Base-by-base conservation (phyloP, 64 coral and sea anemone genomes). In the Actinia equina region DNA sequence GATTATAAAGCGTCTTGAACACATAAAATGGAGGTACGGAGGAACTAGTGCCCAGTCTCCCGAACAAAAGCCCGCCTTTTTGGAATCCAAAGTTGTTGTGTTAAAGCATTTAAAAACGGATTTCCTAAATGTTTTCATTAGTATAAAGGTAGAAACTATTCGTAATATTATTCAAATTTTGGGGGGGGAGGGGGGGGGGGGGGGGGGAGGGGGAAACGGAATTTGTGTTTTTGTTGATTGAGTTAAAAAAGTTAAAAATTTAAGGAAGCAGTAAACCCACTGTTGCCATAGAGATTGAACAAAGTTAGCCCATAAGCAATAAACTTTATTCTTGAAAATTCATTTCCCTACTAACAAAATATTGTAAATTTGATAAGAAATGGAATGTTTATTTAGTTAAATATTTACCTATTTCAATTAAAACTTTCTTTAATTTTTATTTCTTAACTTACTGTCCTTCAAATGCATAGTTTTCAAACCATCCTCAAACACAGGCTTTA, bases 391-490 rank as follows among this genome's bases (percentile, higher is more conserved):
- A 60, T 18, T 60, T 60, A 60, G 59, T 37, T 37, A 0, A 37
- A 4, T 60, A 18, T 60, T 60, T 60, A 60, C 5, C 5, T 52
- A 84, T 59, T 58, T 61, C 41, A 60, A 43, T 37, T 4, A 16
- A 27, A 20, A 59, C 15, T n/a, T 60, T 37, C 26, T 37, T 17
- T 22, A 25, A 79, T 59, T 43, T 30, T 43, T 51, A 14, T 87
- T 83, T 84, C 87, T 95, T 92, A 25, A 92, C 87, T 19, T 52
- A 53, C 49, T 11, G 44, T 76, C 13, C 55, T 57, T 57, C 26
- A 27, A 30, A 26, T 74, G 13, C 11, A 15, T 12, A 99, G 97
- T 99, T 99, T 91, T 93, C 94, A 56, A 99, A 99, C 59, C 97
- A 99, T 44, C 93, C 89, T 22, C 97, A 99, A 77, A 55, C 92